A percentile compares a stretch with the other conserved stretches of the same genome.
Evolutionary conservation across 2,797 vertebrate genomes (phyloP).

Genomic region (Squalus acanthias): DNA sequence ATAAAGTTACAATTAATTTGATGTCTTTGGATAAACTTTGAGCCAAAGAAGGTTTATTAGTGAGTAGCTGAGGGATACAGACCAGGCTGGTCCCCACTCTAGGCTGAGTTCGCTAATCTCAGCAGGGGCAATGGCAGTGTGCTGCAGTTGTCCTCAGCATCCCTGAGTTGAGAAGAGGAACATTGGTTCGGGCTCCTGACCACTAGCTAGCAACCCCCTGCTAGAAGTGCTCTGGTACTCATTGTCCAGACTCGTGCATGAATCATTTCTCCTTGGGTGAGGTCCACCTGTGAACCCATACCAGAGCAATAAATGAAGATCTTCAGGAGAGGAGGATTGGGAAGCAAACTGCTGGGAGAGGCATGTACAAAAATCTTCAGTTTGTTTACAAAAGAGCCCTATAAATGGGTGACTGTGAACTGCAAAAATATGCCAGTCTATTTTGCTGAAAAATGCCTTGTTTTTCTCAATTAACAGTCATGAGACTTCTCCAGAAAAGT

Average conservation of each 20-base stretch:
- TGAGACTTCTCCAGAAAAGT: neutral
- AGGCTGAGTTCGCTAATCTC: neutral
- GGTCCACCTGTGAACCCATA: neutral
- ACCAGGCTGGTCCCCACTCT: neutral
- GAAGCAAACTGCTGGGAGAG: too few species aligned
- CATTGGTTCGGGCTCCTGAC: neutral
- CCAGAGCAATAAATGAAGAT: neutral
- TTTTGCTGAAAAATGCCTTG: neutral
- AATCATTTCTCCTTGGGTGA: neutral
- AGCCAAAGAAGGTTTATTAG: neutral
- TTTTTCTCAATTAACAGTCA: neutral
- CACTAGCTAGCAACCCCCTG: neutral
- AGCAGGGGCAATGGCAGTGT: neutral
- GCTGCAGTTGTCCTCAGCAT: neutral
- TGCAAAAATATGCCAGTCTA: neutral
- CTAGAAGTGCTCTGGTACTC: neutral
- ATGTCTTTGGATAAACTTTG: neutral
- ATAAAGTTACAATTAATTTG: neutral
- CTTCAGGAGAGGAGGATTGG: neutral
- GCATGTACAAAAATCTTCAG: neutral
- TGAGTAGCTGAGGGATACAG: neutral
- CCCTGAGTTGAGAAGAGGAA: neutral
- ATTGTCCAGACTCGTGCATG: neutral
- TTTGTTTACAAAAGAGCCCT: neutral
- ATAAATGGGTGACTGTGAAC: neutral